These are phyloP conservation scores for Aphelenchoides fujianensis DNA, from an alignment of 1,140 invertebrate species.

Conservation along the genomic window DNA sequence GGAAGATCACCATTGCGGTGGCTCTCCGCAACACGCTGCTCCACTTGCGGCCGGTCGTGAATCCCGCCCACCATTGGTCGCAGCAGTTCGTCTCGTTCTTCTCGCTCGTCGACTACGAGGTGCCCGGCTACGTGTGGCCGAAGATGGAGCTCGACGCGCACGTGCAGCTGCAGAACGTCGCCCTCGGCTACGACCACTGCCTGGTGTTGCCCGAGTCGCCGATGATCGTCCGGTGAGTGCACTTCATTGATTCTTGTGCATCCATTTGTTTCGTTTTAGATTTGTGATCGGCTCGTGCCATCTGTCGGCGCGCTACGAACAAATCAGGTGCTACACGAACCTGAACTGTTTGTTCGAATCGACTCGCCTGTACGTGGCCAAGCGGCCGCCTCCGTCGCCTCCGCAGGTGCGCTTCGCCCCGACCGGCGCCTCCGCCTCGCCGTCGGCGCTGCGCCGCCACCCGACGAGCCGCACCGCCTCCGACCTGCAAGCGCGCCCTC, in stretches of 20 bases:
- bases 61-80: constrained; percentile 34
- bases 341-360: not conserved
- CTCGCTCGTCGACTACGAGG: constrained; percentile 42
- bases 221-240: constrained; percentile 17
- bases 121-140: constrained; percentile 51
- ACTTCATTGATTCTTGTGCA: not conserved
- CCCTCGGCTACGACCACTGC: constrained; percentile 46
- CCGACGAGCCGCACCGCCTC: not conserved
- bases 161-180: constrained; percentile 36
- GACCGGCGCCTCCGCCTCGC: not conserved
- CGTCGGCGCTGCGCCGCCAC: not conserved
- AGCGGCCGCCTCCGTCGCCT: not conserved
- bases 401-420: not conserved
- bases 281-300: constrained; percentile 48
- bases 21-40: constrained; percentile 43
- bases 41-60: constrained; percentile 42
- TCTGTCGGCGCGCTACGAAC: constrained; percentile 32
- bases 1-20: constrained; percentile 48
- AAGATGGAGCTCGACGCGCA: constrained; percentile 39
- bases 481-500: not conserved
- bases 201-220: constrained; percentile 34
- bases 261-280: constrained; percentile 26
- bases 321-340: not conserved
- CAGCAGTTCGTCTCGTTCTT: constrained; percentile 49
- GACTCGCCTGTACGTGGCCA: not conserved